Conservation (phyloP, 2,888 invertebrate genomes). For the Andrena bicolor region DNA sequence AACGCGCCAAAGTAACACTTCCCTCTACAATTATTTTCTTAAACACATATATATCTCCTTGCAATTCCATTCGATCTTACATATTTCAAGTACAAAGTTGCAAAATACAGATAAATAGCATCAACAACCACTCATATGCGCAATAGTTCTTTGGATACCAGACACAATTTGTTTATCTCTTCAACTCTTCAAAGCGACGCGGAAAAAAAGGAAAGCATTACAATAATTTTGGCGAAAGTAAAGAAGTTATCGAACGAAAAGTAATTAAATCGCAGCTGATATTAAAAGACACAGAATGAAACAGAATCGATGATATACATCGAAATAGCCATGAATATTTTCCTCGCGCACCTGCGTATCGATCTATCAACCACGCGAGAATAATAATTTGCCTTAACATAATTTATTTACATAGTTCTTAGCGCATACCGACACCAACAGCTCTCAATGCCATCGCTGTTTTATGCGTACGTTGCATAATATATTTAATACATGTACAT, state of each 20-base stretch:
- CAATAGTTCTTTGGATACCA: neutral
- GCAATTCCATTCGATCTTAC: neutral
- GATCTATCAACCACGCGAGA: neutral
- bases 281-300: neutral
- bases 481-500: conserved; percentile 45
- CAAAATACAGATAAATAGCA: conserved; percentile 6
- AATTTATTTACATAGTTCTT: conserved; percentile 62
- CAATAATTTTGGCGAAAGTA: neutral
- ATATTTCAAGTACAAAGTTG: conserved; percentile 3
- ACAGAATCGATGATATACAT: neutral
- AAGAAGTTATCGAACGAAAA: conserved; percentile 13
- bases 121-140: neutral
- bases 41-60: conserved; percentile 1
- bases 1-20: conserved; percentile 5
- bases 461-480: conserved; percentile 33
- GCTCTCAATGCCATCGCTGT: conserved; percentile 30
- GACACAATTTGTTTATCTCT: neutral
- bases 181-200: neutral
- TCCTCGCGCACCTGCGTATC: neutral
- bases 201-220: neutral
- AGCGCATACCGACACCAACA: conserved; percentile 62
- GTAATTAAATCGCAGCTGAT: neutral
- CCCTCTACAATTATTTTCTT: neutral
- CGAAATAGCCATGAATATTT: neutral
- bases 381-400: conserved; percentile 27